These are phyloP conservation scores for Plusia festucae DNA, from an alignment of 2,888 invertebrate genomes.

Conservation along the genomic window DNA sequence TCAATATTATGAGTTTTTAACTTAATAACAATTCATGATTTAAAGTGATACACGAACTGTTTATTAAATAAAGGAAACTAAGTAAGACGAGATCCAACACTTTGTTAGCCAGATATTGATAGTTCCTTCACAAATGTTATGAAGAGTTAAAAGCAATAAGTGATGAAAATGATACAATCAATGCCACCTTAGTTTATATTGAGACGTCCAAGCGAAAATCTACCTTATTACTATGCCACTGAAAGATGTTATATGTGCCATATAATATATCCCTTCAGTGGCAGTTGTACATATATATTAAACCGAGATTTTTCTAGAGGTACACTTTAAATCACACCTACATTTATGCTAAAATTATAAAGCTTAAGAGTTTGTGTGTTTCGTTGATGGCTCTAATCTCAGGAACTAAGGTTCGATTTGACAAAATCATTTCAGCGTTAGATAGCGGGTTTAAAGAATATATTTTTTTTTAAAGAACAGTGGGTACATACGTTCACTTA, in stretches of 20 bases:
- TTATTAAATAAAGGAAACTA: slow-evolving; percentile 5
- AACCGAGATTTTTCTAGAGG: too few species aligned
- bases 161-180: slow-evolving; percentile 1
- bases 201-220: background rate
- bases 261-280: too few species aligned
- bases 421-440: too few species aligned
- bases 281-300: too few species aligned
- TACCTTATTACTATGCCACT: background rate
- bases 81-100: slow-evolving; percentile 2
- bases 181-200: background rate
- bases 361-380: too few species aligned
- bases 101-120: background rate
- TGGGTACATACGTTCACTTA: too few species aligned
- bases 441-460: too few species aligned
- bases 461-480: too few species aligned
- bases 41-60: background rate
- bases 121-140: background rate
- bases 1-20: background rate
- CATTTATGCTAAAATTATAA: too few species aligned
- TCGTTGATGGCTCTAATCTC: too few species aligned
- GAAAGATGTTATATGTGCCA: background rate
- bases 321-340: too few species aligned
- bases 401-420: too few species aligned
- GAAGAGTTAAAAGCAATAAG: background rate
- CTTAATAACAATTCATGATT: background rate